Percentiles rank a stretch among this genome's conserved stretches.
phyloP scores from a whole-genome alignment of 2,113 vertebrate genomes.

The Phycodurus eques region DNA sequence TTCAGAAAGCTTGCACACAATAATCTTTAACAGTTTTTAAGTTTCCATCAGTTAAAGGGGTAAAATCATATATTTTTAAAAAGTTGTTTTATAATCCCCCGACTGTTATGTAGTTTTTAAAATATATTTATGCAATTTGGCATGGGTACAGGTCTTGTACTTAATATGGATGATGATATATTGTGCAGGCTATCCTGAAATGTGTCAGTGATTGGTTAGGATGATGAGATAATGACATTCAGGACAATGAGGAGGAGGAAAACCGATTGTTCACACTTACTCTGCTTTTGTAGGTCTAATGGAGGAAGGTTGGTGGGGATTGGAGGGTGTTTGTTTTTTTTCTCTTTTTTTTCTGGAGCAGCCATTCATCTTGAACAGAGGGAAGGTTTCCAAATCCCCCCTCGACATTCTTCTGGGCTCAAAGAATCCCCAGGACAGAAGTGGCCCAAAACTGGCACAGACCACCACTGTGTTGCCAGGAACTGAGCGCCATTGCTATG shows the following conservation, averaged over 20 bases:
- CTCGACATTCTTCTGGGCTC: conserved; percentile 72
- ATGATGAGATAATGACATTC: conserved; percentile 3
- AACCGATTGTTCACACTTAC: conserved; percentile 9
- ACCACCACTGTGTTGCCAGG: conserved; percentile 67
- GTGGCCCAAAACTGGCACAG: conserved; percentile 72
- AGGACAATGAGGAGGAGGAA: conserved; percentile 11
- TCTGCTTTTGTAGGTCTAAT: conserved; percentile 22
- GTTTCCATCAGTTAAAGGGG: no score
- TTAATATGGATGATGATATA: no score
- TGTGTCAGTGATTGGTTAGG: background rate
- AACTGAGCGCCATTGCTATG: conserved; percentile 64
- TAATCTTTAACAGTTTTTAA: no score
- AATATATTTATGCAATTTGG: background rate
- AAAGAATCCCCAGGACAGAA: conserved; percentile 68
- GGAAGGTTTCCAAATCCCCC: conserved; percentile 65
- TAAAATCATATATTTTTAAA: no score
- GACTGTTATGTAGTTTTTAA: no score
- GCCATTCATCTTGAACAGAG: conserved; percentile 67
- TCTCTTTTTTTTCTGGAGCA: conserved; percentile 5
- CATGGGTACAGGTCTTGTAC: background rate
- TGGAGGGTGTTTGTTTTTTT: conserved; percentile 9
- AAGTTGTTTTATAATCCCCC: no score
- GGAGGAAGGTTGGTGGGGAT: conserved; percentile 22
- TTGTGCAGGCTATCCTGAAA: background rate
- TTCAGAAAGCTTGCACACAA: no score